Evolutionary conservation across 92 coral and sea anemone genomes (phyloP).

Genomic region (Muricea muricata): DNA sequence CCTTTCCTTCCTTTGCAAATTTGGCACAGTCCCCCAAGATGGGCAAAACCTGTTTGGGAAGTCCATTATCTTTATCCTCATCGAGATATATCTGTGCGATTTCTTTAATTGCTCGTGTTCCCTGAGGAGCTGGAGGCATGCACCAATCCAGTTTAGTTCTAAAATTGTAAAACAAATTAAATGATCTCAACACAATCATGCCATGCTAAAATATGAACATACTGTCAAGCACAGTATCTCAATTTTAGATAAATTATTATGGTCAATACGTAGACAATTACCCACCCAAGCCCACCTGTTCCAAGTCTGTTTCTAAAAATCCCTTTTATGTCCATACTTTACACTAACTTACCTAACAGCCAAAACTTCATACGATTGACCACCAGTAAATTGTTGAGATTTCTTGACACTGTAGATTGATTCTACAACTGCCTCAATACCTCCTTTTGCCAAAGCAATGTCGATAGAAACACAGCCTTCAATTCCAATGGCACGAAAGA

Average conservation of each 20-base stretch:
- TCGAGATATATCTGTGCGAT: background rate
- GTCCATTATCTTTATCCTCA: background rate
- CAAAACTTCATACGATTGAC: background rate
- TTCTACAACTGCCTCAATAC: slow-evolving; percentile 11
- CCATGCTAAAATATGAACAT: no score
- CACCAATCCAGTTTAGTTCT: background rate
- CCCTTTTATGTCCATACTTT: no score
- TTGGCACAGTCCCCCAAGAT: background rate
- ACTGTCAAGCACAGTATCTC: no score
- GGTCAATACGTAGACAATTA: no score
- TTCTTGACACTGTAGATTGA: background rate
- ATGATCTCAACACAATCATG: no score
- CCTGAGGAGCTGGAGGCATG: background rate
- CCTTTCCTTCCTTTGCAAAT: background rate
- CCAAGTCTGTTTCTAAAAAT: no score
- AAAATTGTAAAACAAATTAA: no score
- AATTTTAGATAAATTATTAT: no score
- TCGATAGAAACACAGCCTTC: background rate
- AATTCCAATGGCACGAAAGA: background rate
- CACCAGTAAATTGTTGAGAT: slow-evolving; percentile 3
- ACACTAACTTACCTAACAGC: background rate
- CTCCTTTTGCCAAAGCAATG: background rate
- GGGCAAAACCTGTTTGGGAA: background rate
- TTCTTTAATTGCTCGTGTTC: background rate
- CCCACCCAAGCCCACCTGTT: no score